phyloP scores from a whole-genome alignment of 2,113 vertebrate genomes.

The Hyla sarda region DNA sequence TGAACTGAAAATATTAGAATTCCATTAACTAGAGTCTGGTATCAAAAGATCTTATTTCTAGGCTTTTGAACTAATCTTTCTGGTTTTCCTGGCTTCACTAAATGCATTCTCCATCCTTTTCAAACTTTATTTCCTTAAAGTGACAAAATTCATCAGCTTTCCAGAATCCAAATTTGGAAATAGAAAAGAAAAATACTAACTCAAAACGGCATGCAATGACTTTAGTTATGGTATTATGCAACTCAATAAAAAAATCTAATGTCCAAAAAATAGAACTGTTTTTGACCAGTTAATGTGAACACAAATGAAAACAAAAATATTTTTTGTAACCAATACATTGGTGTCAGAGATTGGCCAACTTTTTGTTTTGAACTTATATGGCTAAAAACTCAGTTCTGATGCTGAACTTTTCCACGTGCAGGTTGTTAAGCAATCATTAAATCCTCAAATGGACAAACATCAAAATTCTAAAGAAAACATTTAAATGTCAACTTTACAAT shows the following conservation, averaged over 20 bases:
- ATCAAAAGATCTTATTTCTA: constrained; percentile 35
- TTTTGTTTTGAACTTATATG: not conserved
- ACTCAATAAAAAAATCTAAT: not conserved
- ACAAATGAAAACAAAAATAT: not conserved
- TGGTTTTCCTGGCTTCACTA: constrained; percentile 41
- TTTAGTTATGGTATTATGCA: not conserved
- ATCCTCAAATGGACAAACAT: not conserved
- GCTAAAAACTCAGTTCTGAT: not conserved
- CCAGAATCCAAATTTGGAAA: constrained; percentile 5
- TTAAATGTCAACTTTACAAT: constrained; percentile 12
- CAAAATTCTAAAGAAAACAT: constrained; percentile 23
- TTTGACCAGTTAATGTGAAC: not conserved
- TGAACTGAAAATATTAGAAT: constrained; percentile 36
- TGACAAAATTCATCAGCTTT: constrained; percentile 31
- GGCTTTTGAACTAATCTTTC: constrained; percentile 42
- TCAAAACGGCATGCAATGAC: not conserved
- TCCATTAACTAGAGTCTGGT: constrained; percentile 44
- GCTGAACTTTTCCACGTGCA: constrained; percentile 2
- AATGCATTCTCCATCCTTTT: constrained; percentile 23
- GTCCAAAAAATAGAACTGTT: not conserved
- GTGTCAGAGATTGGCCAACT: not conserved
- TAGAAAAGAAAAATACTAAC: not conserved
- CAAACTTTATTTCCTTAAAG: constrained; percentile 43
- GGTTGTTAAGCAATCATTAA: constrained; percentile 33
- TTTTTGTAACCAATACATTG: not conserved